Conservation (phyloP, 2,888 invertebrate species). For the Meiosimyza decipiens region DNA sequence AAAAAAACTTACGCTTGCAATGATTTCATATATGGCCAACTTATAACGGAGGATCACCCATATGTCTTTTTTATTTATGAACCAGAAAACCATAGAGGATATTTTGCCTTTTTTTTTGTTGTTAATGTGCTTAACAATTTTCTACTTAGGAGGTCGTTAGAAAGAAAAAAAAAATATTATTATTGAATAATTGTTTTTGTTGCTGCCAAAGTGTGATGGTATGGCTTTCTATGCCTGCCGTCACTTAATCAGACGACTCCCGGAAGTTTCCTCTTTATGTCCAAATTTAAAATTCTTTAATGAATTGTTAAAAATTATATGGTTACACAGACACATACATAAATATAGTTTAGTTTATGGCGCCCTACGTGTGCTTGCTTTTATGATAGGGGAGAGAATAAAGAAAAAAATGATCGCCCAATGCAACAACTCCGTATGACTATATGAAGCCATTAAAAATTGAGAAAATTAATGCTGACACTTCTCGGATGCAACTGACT, state of each 20-base stretch:
- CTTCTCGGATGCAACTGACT: constrained; percentile 31
- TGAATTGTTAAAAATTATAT: background rate
- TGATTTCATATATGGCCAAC: no score
- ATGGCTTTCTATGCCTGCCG: no score
- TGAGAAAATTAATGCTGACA: constrained; percentile 37
- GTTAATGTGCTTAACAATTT: no score
- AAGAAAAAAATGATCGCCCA: background rate
- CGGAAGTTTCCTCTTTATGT: constrained; percentile 55
- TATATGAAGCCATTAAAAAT: no score
- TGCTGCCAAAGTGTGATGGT: no score
- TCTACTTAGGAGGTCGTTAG: no score
- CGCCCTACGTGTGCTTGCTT: constrained; percentile 1
- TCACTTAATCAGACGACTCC: background rate
- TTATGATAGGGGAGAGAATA: background rate
- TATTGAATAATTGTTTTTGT: no score
- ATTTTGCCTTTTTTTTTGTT: no score
- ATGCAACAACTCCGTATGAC: no score
- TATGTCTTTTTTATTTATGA: background rate
- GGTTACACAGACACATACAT: background rate
- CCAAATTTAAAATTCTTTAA: constrained; percentile 28
- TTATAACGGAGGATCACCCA: no score
- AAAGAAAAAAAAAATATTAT: no score
- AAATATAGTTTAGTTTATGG: background rate
- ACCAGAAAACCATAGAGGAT: background rate
- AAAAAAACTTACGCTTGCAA: no score